Base-by-base conservation (phyloP, 2,797 vertebrate genomes). In the Platalea minor region DNA sequence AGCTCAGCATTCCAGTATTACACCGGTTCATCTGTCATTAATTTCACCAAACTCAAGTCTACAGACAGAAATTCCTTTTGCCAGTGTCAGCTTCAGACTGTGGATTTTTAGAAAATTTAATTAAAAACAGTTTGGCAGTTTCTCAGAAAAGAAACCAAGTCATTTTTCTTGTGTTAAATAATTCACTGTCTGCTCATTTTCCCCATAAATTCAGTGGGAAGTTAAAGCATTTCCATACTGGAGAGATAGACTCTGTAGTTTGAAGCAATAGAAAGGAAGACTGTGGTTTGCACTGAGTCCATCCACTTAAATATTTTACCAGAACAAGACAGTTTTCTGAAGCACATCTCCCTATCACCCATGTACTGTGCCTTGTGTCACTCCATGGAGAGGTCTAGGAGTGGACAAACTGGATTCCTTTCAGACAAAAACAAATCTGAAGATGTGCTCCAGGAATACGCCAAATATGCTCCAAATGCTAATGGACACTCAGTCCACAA, bases 331-430 rank as follows among this genome's bases (percentile, higher is more conserved):
- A 33, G 4, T 5, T 84, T 86, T 91, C 80, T 61, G 53, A 81
- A 87, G 5, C 10, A 19, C 14, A 24, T 65, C 18, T 65, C 41
- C 43, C 54, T 21, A 1, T 65, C 21, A 61, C 29, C 29, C 59
- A 65, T 2, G 0, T 21, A 14, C 24, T 23, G 10, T 81, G 35
- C 15, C 19, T 77, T 11, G 0, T 57, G 23, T 65, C 60, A 39
- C 24, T 83, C 33, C 2, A 4, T 17, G 23, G 33, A 91, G 45
- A 69, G 29, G 8, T 18, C 46, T 11, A 50, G 9, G 24, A 88
- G 26, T 13, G 10, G 87, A 72, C 20, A 89, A 82, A 50, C 6
- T 64, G 37, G 13, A 50, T 64, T 78, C 4, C 8, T 76, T 54
- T 64, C 75, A 37, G 11, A 31, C 13, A 50, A 67, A 83, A 70